Percentiles rank a stretch among this genome's conserved stretches.
These are phyloP conservation scores for Ctenochaetus hawaiiensis DNA, from an alignment of 2,797 vertebrate species.

Conservation along the genomic window DNA sequence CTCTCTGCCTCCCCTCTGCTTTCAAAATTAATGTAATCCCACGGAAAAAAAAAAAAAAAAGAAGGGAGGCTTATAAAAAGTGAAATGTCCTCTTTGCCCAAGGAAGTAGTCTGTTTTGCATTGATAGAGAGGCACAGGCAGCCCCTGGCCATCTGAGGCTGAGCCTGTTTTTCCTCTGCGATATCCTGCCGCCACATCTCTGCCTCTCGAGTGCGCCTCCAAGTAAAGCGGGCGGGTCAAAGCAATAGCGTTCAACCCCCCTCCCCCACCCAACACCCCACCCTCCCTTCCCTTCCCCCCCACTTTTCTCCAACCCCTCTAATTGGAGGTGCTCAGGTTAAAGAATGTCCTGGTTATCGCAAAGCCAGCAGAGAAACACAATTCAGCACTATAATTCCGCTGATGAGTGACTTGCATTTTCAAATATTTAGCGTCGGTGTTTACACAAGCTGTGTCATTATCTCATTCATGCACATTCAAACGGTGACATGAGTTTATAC, in stretches of 20 bases:
- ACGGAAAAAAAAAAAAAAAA: constrained; percentile 51
- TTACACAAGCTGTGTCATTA: constrained; percentile 72
- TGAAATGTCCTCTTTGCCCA: constrained; percentile 93
- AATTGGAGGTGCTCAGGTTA: constrained; percentile 86
- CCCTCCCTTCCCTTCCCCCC: neutral
- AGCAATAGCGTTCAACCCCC: constrained; percentile 63
- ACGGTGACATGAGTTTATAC: constrained; percentile 63
- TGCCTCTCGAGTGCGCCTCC: constrained; percentile 76
- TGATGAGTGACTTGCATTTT: constrained; percentile 81
- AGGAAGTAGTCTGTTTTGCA: constrained; percentile 95
- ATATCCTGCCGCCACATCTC: constrained; percentile 85
- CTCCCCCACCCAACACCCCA: neutral
- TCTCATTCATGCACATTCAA: constrained; percentile 78
- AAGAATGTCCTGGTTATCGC: constrained; percentile 84
- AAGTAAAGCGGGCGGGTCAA: constrained; percentile 81
- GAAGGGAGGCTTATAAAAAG: constrained; percentile 87
- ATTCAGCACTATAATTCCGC: constrained; percentile 72
- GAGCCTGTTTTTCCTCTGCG: constrained; percentile 79
- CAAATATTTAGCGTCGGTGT: constrained; percentile 74
- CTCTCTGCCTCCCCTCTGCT: constrained; percentile 73
- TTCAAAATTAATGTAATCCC: constrained; percentile 93
- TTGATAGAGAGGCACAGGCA: constrained; percentile 90
- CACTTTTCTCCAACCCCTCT: constrained; percentile 65
- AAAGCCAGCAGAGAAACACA: constrained; percentile 81
- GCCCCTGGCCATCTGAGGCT: constrained; percentile 86